These are phyloP conservation scores for Megaceryle alcyon DNA, from an alignment of 2,797 vertebrate species.

Conservation along the genomic window DNA sequence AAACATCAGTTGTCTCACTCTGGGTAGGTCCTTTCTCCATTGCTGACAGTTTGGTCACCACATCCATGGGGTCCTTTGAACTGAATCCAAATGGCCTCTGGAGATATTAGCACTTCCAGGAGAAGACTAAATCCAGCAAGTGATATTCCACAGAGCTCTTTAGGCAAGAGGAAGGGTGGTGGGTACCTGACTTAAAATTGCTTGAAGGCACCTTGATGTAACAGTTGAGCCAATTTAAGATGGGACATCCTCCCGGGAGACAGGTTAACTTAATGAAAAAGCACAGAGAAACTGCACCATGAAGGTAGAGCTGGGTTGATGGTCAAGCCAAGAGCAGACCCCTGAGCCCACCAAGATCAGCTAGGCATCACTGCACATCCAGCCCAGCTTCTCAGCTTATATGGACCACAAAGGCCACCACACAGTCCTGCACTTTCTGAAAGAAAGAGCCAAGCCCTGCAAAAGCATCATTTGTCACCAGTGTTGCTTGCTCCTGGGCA, in stretches of 20 bases:
- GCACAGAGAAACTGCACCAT: background rate
- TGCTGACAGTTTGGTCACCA: background rate
- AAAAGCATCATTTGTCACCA: background rate
- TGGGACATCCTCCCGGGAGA: background rate
- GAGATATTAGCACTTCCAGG: no score
- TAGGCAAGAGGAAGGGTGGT: background rate
- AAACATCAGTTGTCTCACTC: rapidly evolving
- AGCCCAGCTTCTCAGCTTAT: background rate
- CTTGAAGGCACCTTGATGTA: background rate
- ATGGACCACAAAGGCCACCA: background rate
- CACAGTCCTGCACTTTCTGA: background rate
- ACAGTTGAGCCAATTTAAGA: background rate
- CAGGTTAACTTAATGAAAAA: background rate
- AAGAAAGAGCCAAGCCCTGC: background rate
- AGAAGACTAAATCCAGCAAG: background rate
- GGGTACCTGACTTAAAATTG: background rate
- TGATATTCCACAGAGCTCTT: background rate
- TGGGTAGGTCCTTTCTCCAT: background rate
- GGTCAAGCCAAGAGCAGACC: background rate
- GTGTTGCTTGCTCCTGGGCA: background rate
- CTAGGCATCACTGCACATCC: background rate
- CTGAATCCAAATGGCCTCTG: background rate
- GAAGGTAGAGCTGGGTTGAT: no score
- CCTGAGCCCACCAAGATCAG: background rate
- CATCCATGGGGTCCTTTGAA: background rate